These are phyloP conservation scores for Bhutanitis thaidina DNA, from an alignment of 2,888 invertebrate species.

Conservation along the genomic window DNA sequence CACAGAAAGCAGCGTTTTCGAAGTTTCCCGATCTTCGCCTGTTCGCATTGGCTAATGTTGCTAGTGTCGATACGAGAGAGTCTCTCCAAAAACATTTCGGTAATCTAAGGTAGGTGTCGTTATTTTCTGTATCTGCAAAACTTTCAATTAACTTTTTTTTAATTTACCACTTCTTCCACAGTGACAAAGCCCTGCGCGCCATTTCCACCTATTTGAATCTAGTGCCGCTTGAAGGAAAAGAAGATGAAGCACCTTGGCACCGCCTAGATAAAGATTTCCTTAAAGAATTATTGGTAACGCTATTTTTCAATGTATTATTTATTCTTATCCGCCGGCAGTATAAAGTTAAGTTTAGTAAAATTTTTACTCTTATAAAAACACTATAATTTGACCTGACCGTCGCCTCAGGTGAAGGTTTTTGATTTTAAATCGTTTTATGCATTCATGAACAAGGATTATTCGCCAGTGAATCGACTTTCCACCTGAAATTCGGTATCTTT, in stretches of 20 bases:
- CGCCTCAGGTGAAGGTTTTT: no score
- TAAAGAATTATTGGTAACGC: conserved; percentile 89
- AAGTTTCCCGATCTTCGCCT: conserved; percentile 92
- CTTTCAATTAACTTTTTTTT: background rate
- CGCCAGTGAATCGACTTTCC: no score
- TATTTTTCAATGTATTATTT: no score
- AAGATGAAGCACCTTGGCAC: conserved; percentile 85
- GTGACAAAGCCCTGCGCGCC: conserved; percentile 87
- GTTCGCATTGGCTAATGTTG: conserved; percentile 96
- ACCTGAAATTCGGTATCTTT: no score
- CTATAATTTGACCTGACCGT: no score
- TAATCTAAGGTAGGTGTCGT: conserved; percentile 77
- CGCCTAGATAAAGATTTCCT: conserved; percentile 90
- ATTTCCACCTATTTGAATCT: conserved; percentile 94
- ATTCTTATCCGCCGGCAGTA: no score
- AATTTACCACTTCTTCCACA: conserved; percentile 30
- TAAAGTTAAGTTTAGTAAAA: no score
- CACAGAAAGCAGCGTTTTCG: conserved; percentile 94
- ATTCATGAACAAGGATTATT: no score
- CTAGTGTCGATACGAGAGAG: conserved; percentile 94
- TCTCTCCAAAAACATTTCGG: conserved; percentile 92
- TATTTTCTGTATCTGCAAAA: background rate
- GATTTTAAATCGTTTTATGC: no score
- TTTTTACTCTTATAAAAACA: no score
- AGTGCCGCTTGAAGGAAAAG: conserved; percentile 87